These are phyloP conservation scores for Orthosia gothica DNA, from an alignment of 2,888 invertebrate species.

Conservation along the genomic window DNA sequence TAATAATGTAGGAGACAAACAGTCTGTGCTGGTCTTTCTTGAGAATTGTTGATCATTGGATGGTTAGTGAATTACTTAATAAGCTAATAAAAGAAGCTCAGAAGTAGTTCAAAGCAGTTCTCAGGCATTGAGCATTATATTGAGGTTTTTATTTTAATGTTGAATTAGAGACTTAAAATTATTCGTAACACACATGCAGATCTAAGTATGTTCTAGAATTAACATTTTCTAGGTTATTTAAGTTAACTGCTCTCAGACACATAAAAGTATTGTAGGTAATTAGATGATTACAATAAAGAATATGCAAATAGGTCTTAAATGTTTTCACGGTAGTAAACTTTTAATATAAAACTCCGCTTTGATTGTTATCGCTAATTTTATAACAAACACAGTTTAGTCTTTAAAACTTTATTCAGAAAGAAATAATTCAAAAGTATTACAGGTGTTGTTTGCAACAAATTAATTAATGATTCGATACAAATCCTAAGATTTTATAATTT, in stretches of 20 bases:
- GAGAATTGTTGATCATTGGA: background rate
- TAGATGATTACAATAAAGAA: constrained; percentile 13
- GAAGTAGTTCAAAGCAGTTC: background rate
- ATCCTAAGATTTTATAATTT: background rate
- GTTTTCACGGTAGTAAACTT: constrained; percentile 55
- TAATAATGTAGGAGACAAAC: constrained; percentile 28
- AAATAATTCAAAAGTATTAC: background rate
- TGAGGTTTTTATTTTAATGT: too few relatives aligned
- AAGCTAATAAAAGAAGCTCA: too few relatives aligned
- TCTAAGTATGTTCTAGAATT: background rate
- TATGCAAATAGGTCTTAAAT: constrained; percentile 30
- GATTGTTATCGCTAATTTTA: constrained; percentile 16
- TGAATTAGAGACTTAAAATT: too few relatives aligned
- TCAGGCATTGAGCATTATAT: background rate
- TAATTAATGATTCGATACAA: background rate
- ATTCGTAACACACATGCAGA: background rate
- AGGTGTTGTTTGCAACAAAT: background rate
- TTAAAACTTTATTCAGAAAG: background rate
- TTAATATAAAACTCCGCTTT: constrained; percentile 14
- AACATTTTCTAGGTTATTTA: constrained; percentile 12
- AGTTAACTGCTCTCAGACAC: constrained; percentile 11
- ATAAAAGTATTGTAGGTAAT: background rate
- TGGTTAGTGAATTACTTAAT: background rate
- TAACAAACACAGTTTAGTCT: background rate
- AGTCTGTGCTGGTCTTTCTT: constrained; percentile 5